These are phyloP conservation scores for Wasmannia auropunctata DNA, from an alignment of 1,140 invertebrate genomes.

Conservation along the genomic window DNA sequence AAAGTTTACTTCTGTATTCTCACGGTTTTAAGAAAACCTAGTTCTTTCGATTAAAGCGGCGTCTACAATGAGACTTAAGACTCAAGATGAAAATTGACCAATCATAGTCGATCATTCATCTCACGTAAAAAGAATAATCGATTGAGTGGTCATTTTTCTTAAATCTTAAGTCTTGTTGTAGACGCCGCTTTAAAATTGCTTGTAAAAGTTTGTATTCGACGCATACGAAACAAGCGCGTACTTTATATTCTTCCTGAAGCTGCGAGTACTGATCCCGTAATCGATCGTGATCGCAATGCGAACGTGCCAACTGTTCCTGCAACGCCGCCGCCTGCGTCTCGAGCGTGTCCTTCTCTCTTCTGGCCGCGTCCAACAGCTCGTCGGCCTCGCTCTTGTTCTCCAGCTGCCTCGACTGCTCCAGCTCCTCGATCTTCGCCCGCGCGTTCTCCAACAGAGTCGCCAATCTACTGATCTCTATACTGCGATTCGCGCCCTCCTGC, in stretches of 20 bases:
- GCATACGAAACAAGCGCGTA: slow-evolving; percentile 69
- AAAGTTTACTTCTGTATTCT: neutral
- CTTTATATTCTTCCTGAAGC: slow-evolving; percentile 92
- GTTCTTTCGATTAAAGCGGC: neutral
- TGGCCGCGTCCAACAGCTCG: slow-evolving; percentile 89
- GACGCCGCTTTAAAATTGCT: too few species aligned
- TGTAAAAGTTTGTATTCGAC: neutral
- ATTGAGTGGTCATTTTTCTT: too few species aligned
- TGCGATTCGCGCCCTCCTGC: slow-evolving; percentile 86
- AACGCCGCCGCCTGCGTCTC: slow-evolving; percentile 90
- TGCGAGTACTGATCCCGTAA: slow-evolving; percentile 90
- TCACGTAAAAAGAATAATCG: too few species aligned
- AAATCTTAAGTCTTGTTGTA: too few species aligned
- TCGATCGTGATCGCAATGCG: slow-evolving; percentile 91
- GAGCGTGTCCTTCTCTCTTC: slow-evolving; percentile 89
- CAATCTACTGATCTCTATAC: slow-evolving; percentile 91
- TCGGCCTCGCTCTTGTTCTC: slow-evolving; percentile 85
- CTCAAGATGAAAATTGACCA: too few species aligned
- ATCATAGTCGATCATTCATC: too few species aligned
- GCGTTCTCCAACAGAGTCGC: slow-evolving; percentile 93
- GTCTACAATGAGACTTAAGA: too few species aligned
- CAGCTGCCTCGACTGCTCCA: slow-evolving; percentile 81
- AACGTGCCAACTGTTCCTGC: slow-evolving; percentile 91
- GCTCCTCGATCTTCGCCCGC: slow-evolving; percentile 87
- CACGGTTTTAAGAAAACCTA: neutral